Conservation (phyloP, 2,113 vertebrate species). For the Planiliza haematocheilus region DNA sequence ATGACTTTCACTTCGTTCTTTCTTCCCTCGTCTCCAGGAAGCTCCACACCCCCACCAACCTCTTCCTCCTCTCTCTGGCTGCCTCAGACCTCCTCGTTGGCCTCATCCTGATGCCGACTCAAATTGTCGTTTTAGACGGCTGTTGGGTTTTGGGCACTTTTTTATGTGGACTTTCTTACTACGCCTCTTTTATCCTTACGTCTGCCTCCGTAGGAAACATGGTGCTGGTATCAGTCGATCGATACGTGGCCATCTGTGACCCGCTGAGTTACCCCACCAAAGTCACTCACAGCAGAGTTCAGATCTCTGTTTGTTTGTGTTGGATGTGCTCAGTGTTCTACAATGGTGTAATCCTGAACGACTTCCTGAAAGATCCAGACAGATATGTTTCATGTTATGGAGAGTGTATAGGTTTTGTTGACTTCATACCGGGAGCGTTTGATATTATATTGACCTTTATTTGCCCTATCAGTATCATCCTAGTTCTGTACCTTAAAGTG, state of each 20-base stretch:
- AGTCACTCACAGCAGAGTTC: slow-evolving; percentile 32
- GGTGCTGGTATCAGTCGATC: slow-evolving; percentile 67
- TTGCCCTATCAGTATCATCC: slow-evolving; percentile 39
- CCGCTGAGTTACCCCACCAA: slow-evolving; percentile 50
- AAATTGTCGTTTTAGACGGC: slow-evolving; percentile 35
- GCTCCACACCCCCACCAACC: slow-evolving; percentile 80
- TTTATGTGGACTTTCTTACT: slow-evolving; percentile 19
- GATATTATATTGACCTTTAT: slow-evolving; percentile 54
- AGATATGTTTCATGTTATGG: slow-evolving; percentile 47
- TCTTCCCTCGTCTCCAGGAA: slow-evolving; percentile 59
- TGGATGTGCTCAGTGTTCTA: slow-evolving; percentile 47
- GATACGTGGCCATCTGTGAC: slow-evolving; percentile 67
- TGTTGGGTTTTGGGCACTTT: slow-evolving; percentile 65
- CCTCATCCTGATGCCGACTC: slow-evolving; percentile 51
- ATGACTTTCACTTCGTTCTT: no score
- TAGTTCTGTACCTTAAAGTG: slow-evolving; percentile 50
- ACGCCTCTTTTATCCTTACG: slow-evolving; percentile 15
- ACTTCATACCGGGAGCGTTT: not conserved
- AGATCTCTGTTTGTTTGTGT: slow-evolving; percentile 26
- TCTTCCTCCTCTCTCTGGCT: slow-evolving; percentile 75
- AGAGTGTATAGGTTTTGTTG: slow-evolving; percentile 47
- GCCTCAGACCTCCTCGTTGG: slow-evolving; percentile 65
- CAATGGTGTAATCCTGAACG: slow-evolving; percentile 3
- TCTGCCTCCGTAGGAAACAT: slow-evolving; percentile 59
- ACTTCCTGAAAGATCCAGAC: slow-evolving; percentile 1